Percentiles rank a stretch among this genome's conserved stretches.
Evolutionary conservation across 2,113 vertebrate genomes (phyloP).

Genomic region (Gymnocephalus cernua): DNA sequence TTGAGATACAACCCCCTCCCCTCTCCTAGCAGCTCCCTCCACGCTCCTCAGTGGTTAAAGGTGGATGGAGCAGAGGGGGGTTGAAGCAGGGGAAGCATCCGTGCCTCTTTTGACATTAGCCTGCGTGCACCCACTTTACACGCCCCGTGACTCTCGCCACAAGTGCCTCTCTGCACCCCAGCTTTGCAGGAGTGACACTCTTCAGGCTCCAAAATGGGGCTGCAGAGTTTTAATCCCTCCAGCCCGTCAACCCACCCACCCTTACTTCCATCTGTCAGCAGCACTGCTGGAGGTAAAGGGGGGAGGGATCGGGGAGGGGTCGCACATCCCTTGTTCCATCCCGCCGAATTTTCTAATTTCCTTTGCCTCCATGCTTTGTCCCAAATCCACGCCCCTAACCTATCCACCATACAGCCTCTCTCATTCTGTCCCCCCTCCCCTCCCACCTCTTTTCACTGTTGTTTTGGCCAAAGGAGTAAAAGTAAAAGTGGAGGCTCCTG

Average conservation of each 20-base stretch:
- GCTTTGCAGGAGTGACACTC: conserved; percentile 67
- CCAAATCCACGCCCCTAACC: conserved; percentile 84
- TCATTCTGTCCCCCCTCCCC: conserved; percentile 39
- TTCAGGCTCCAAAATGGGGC: conserved; percentile 75
- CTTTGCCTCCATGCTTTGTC: conserved; percentile 83
- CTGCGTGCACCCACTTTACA: conserved; percentile 53
- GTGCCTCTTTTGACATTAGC: conserved; percentile 79
- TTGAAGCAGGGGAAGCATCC: conserved; percentile 62
- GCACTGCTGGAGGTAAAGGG: conserved; percentile 73
- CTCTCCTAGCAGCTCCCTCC: conserved; percentile 39
- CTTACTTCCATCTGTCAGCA: conserved; percentile 85
- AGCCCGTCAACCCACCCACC: conserved; percentile 75
- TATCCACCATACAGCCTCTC: conserved; percentile 70
- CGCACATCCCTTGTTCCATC: conserved; percentile 83
- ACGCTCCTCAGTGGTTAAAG: conserved; percentile 69
- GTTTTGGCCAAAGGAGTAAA: conserved; percentile 56
- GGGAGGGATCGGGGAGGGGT: conserved; percentile 56
- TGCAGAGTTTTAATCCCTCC: conserved; percentile 80
- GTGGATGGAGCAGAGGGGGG: conserved; percentile 59
- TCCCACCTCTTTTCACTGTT: conserved; percentile 51
- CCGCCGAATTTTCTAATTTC: conserved; percentile 85
- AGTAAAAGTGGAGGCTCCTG: conserved; percentile 28
- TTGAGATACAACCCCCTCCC: conserved; percentile 66
- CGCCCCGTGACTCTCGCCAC: conserved; percentile 66
- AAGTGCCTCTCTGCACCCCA: conserved; percentile 76